These are phyloP conservation scores for Lucilia sericata DNA, from an alignment of 1,140 invertebrate species.

Conservation along the genomic window DNA sequence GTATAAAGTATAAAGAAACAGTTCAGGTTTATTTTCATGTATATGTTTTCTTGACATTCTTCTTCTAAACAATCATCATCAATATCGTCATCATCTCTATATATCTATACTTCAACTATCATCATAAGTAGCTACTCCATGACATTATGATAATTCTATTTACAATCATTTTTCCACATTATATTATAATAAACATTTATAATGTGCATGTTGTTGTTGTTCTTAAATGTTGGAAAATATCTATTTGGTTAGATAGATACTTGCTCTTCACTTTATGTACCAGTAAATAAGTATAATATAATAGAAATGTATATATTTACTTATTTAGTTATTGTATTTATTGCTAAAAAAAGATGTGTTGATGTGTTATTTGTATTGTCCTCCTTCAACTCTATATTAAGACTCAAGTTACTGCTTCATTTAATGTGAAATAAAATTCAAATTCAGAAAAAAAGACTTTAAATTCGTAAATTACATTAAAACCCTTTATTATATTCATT, in stretches of 20 bases:
- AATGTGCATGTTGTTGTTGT: not conserved
- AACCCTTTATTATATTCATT: not conserved
- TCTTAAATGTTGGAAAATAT: too few species aligned
- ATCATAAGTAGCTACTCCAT: not conserved
- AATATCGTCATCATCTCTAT: too few species aligned
- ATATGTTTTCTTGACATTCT: not conserved
- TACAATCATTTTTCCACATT: not conserved
- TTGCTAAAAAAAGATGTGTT: not conserved
- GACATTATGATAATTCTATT: constrained; percentile 7
- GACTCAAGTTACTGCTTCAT: not conserved
- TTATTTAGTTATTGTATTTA: not conserved
- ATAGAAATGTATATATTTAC: too few species aligned
- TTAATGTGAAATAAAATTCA: not conserved
- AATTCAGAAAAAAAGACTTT: not conserved
- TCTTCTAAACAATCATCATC: not conserved
- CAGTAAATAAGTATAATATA: too few species aligned
- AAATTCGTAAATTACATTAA: constrained; percentile 6
- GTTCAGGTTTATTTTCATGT: not conserved
- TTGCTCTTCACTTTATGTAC: too few species aligned
- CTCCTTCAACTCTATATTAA: not conserved
- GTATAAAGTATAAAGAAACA: not conserved
- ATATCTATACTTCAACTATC: not conserved
- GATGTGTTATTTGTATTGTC: not conserved
- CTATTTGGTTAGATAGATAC: too few species aligned
- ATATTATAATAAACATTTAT: constrained; percentile 1